Evolutionary conservation across 2,888 invertebrate genomes (phyloP), one percentile per base, ranked within the genome.

Genomic region (Danaus chrysippus): DNA sequence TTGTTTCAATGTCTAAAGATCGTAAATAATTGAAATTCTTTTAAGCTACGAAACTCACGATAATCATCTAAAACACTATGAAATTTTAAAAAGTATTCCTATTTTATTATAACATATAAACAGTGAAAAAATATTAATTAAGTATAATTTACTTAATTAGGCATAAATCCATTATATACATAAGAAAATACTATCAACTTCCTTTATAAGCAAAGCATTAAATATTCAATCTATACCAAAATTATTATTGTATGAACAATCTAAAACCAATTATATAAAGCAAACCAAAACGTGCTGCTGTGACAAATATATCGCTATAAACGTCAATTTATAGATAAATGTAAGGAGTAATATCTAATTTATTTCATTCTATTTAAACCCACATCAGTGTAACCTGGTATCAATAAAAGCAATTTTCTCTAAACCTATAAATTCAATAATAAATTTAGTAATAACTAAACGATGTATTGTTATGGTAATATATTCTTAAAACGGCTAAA

Each of bases 261-360:
- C 49, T 10, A 49, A 17, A 17, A 49, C 17, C 49, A 49, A 49
- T 49, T 49, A 49, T 17, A 49, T 17, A 17, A 49, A 17, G 17
- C 49, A 15, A 17, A 17, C 17, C 15, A 6, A 49, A 11, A 17
- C 49, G 49, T 49, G 43, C 15, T 43, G 19, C 43, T 43, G 56
- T 43, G 43, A 56, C 43, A 56, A 43, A 19, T 43, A 56, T 19
- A 62, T 62, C 54, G 44, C 42, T 17, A 42, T 58, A 49, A 62
- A 58, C 52, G 58, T 52, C 55, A 42, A 44, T 55, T 13, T 10
- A 49, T 41, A 54, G 43, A 44, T 62, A 55, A 62, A 62, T 55
- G 54, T 58, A 15, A 46, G 54, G 42, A 62, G 49, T 46, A 62
- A 44, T 42, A 34, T 58, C 58, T 62, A 46, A 62, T 62, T 62